phyloP scores from a whole-genome alignment of 2,797 vertebrate genomes.

The Lateolabrax maculatus region DNA sequence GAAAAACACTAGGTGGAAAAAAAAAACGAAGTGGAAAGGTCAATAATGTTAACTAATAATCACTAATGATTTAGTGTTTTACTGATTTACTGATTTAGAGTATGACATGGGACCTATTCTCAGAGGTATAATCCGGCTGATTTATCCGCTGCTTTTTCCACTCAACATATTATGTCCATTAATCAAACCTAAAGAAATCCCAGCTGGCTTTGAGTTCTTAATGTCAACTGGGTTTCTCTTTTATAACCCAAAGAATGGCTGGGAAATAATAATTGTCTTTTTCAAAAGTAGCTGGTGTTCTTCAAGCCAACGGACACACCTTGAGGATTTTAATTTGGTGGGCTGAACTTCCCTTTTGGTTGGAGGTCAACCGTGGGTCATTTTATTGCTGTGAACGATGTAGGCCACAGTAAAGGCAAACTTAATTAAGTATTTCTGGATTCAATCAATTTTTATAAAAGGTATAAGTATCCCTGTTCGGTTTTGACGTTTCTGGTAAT shows the following conservation, averaged over 20 bases:
- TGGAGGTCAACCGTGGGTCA: slow-evolving; percentile 24
- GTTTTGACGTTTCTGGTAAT: slow-evolving; percentile 18
- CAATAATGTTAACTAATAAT: slow-evolving; percentile 28
- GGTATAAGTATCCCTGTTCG: background rate
- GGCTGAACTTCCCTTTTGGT: slow-evolving; percentile 16
- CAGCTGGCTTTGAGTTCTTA: slow-evolving; percentile 48
- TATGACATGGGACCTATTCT: slow-evolving; percentile 29
- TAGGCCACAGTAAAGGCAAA: slow-evolving; percentile 27
- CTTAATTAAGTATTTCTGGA: slow-evolving; percentile 27
- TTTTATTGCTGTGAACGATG: slow-evolving; percentile 16
- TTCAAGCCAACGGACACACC: slow-evolving; percentile 25
- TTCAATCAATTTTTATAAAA: slow-evolving; percentile 20
- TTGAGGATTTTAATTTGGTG: slow-evolving; percentile 48
- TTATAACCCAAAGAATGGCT: slow-evolving; percentile 18
- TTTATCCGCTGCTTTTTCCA: slow-evolving; percentile 53
- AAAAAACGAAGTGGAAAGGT: background rate
- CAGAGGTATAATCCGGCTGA: slow-evolving; percentile 43
- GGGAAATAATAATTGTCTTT: slow-evolving; percentile 51
- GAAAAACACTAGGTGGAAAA: slow-evolving; percentile 6
- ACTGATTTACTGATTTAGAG: slow-evolving; percentile 38
- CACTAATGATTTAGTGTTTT: too few species aligned
- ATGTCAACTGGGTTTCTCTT: slow-evolving; percentile 50
- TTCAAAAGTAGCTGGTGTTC: slow-evolving; percentile 27
- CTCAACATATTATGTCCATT: slow-evolving; percentile 49
- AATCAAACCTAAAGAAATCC: slow-evolving; percentile 61